phyloP scores from a whole-genome alignment of 2,888 invertebrate species.

The Anticlea derivata region DNA sequence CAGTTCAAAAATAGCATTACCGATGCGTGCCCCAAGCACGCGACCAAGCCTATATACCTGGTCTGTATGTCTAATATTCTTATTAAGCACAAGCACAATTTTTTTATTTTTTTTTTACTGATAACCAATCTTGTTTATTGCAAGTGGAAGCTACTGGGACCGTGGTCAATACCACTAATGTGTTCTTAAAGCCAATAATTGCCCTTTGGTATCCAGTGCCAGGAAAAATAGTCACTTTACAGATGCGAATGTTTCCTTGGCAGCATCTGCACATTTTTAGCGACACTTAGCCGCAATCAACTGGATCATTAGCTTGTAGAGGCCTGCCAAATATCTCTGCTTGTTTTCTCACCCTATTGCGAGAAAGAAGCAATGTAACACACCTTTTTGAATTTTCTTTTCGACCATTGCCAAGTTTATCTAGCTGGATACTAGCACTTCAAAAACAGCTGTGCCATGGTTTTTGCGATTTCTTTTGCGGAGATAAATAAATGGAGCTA shows the following conservation, averaged over 20 bases:
- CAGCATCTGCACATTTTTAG: conserved; percentile 79
- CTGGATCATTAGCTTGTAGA: conserved; percentile 81
- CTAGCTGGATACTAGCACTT: conserved; percentile 39
- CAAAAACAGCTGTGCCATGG: conserved; percentile 7
- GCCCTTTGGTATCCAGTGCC: conserved; percentile 77
- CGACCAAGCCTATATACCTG: no score
- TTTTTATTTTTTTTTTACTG: not conserved
- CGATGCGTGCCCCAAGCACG: no score
- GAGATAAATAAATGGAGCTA: conserved; percentile 22
- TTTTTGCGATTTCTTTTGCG: not conserved
- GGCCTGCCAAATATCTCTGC: conserved; percentile 81
- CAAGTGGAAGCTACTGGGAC: conserved; percentile 49
- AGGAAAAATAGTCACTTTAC: conserved; percentile 79
- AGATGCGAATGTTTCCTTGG: conserved; percentile 79
- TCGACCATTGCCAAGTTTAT: conserved; percentile 65
- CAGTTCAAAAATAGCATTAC: no score
- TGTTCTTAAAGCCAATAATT: conserved; percentile 74
- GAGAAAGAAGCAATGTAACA: conserved; percentile 67
- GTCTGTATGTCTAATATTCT: no score
- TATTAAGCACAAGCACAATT: no score
- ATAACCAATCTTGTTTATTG: conserved; percentile 1
- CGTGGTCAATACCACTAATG: conserved; percentile 69
- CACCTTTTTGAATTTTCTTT: conserved; percentile 66
- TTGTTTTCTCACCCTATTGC: conserved; percentile 75
- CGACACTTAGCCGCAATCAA: conserved; percentile 82